phyloP scores from a whole-genome alignment of 2,888 invertebrate genomes.

The Rhamnusium bicolor region DNA sequence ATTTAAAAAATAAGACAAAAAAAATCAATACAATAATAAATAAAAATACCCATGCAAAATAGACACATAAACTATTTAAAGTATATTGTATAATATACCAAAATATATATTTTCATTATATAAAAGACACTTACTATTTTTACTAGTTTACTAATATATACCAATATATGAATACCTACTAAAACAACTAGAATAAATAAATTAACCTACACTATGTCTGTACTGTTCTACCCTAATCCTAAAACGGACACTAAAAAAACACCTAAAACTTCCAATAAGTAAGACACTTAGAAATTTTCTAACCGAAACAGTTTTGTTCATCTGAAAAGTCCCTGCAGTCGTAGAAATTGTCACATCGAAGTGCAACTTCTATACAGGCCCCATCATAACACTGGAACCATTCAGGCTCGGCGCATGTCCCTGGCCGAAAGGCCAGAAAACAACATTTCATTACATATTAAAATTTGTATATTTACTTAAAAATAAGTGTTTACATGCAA shows the following conservation, averaged over 20 bases:
- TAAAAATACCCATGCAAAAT: slow-evolving; percentile 8
- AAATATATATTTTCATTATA: background rate
- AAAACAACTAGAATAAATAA: slow-evolving; percentile 26
- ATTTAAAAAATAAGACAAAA: background rate
- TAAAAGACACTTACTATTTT: slow-evolving; percentile 25
- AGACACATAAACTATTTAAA: slow-evolving; percentile 11
- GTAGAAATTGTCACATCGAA: slow-evolving; percentile 91
- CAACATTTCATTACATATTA: slow-evolving; percentile 46
- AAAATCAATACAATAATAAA: background rate
- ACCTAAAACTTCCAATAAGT: slow-evolving; percentile 47
- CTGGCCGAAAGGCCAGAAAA: slow-evolving; percentile 68
- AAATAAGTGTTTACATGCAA: no score
- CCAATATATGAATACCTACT: slow-evolving; percentile 12
- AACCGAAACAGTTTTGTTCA: slow-evolving; percentile 88
- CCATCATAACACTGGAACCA: slow-evolving; percentile 77
- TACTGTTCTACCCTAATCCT: slow-evolving; percentile 41
- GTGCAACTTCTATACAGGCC: slow-evolving; percentile 83
- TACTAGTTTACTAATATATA: slow-evolving; percentile 25
- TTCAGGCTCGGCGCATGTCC: slow-evolving; percentile 71
- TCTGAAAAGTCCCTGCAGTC: slow-evolving; percentile 93
- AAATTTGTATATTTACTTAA: background rate
- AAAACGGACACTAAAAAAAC: slow-evolving; percentile 41
- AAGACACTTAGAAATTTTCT: slow-evolving; percentile 65
- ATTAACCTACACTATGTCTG: slow-evolving; percentile 33
- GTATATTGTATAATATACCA: slow-evolving; percentile 9